Evolutionary conservation across 2,113 vertebrate genomes (phyloP).

Genomic region (Rhinoderma darwinii): DNA sequence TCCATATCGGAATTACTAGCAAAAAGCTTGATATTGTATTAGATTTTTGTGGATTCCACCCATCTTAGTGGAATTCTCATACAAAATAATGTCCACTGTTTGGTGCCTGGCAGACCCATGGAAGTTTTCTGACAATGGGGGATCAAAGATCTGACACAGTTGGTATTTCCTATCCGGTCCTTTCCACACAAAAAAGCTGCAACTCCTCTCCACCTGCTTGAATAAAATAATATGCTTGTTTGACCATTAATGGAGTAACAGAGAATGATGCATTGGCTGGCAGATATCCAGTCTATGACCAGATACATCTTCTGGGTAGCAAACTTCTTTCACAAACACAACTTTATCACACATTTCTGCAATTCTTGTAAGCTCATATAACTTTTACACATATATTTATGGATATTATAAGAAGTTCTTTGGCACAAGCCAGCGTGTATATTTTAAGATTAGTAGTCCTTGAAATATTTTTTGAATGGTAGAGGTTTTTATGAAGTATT

Average conservation of each 20-base stretch:
- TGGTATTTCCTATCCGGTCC: background rate
- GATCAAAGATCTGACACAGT: background rate
- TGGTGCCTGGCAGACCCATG: too few species aligned
- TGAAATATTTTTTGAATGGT: background rate
- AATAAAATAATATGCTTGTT: background rate
- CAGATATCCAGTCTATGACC: background rate
- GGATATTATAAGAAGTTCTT: background rate
- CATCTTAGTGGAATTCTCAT: too few species aligned
- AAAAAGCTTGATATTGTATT: too few species aligned
- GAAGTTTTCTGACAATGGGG: background rate
- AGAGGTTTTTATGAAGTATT: conserved; percentile 28
- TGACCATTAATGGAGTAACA: background rate
- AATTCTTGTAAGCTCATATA: background rate
- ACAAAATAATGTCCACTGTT: background rate
- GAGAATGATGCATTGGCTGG: background rate
- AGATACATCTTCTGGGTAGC: background rate
- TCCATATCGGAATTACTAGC: too few species aligned
- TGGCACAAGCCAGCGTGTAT: background rate
- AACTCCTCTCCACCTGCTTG: background rate
- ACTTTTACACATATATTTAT: background rate
- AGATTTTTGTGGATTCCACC: too few species aligned
- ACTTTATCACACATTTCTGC: background rate
- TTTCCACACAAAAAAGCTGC: background rate
- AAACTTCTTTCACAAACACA: background rate
- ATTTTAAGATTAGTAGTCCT: background rate